Evolutionary conservation across 2,888 invertebrate genomes (phyloP), one percentile per base, ranked within the genome.

Genomic region (Nephrotoma appendiculata): DNA sequence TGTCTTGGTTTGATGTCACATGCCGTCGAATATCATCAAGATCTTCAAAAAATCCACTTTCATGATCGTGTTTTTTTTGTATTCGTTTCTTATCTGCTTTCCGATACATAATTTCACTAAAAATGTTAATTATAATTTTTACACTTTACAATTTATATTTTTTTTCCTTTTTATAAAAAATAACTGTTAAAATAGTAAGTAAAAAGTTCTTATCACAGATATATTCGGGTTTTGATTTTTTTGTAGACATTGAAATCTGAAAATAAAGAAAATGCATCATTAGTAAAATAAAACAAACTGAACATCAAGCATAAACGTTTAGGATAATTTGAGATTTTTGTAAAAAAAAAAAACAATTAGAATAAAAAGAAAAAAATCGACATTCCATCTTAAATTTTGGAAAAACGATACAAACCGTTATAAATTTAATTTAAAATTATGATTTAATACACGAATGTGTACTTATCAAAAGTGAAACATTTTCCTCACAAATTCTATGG

Each of bases 21-120:
- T 86, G 44, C 9, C 45, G 31, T 42, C 84, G 84, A 42, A 84
- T 43, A 84, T 84, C 84, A 42, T 52, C 41, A 57, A 41, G 95
- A 89, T 95, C 96, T 92, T 96, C 96, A 93, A 95, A 96, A 91
- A 95, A 96, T 88, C 96, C 96, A 91, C 96, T 96, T 92, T 96
- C 96, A 93, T 96, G 95, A 89, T 95, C 95, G 89, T 94, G 93
- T 89, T 94, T 94, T 89, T 94, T 94, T 89, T 94, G 93, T 89
- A 93, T 91, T 90, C 92, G 93, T 94, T 94, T 94, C 90, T 93
- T 93, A 87, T 89, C 89, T 11, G 85, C 57, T 86, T 87, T 88
- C 41, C 57, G 42, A 86, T 31, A 42, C 86, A 86, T 86, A 84
- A 43, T 84, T 84, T 84, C 6, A 42, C 43, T 42, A 42, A 84